These are phyloP conservation scores for Astreopora myriophthalma DNA, from an alignment of 64 coral and sea anemone genomes.

Conservation along the genomic window DNA sequence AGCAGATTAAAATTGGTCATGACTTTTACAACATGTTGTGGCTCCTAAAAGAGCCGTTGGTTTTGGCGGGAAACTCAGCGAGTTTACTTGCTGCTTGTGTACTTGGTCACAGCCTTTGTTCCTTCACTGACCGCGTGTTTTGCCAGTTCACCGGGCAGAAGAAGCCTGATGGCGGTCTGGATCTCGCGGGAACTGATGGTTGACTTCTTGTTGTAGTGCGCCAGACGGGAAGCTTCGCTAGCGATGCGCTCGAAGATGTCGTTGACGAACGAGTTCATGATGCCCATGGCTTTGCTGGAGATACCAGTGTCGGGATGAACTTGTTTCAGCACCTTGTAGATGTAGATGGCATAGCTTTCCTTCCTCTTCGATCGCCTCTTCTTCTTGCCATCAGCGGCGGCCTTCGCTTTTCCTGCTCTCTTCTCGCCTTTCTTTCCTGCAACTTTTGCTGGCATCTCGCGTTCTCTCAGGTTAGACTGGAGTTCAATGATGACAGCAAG, in stretches of 20 bases:
- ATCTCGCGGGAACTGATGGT: constrained; percentile 41
- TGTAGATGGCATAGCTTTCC: constrained; percentile 64
- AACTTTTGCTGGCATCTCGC: not conserved
- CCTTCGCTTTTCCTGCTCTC: constrained; percentile 29
- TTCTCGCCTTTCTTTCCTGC: constrained; percentile 36
- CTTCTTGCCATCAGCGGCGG: not conserved
- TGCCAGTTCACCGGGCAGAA: constrained; percentile 27
- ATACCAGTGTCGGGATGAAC: constrained; percentile 62
- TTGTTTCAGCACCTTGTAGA: constrained; percentile 62
- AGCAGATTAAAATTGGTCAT: not conserved
- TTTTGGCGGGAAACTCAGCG: constrained; percentile 22
- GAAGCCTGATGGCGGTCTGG: constrained; percentile 43
- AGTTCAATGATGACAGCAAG: too few species aligned
- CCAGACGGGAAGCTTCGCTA: constrained; percentile 48
- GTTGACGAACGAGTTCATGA: constrained; percentile 76
- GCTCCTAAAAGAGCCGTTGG: constrained; percentile 19
- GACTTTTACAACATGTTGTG: not conserved
- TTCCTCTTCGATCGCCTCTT: constrained; percentile 25
- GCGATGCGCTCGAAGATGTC: constrained; percentile 83
- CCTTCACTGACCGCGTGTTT: constrained; percentile 41
- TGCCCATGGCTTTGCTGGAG: constrained; percentile 65
- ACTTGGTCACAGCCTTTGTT: constrained; percentile 41
- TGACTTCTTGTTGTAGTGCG: constrained; percentile 65
- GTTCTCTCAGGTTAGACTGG: not conserved
- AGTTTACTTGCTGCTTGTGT: constrained; percentile 54